A percentile compares a stretch with the other conserved stretches of the same genome.
Evolutionary conservation across 2,888 invertebrate genomes (phyloP).

Genomic region (Cancer borealis): DNA sequence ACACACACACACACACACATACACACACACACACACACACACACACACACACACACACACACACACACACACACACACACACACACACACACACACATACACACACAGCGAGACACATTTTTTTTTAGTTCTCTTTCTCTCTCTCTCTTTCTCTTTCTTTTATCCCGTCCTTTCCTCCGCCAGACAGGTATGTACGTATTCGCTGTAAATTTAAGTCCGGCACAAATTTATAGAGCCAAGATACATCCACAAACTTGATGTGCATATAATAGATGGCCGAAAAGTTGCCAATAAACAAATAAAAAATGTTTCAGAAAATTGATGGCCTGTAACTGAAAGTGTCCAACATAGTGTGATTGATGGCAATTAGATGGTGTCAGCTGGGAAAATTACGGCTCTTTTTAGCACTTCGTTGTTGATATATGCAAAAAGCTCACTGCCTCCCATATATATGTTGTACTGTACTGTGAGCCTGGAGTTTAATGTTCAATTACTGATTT

Average conservation of each 20-base stretch:
- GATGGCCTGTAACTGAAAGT: not conserved
- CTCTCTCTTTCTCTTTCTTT: not conserved
- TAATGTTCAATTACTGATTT: not conserved
- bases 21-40: not conserved
- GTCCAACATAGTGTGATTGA: slow-evolving; percentile 1
- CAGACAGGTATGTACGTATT: not conserved
- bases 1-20: no score
- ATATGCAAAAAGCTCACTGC: not conserved
- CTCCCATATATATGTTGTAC: not conserved
- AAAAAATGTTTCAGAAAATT: not conserved
- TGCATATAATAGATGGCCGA: not conserved
- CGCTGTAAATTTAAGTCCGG: not conserved
- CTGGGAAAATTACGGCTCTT: not conserved
- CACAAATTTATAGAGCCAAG: slow-evolving; percentile 8
- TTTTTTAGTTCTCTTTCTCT: not conserved
- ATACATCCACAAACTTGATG: not conserved
- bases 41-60: no score
- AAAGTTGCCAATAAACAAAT: not conserved
- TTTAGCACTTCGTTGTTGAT: not conserved
- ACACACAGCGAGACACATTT: not conserved
- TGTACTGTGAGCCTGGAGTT: not conserved
- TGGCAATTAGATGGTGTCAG: not conserved
- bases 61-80: no score
- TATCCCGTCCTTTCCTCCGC: not conserved
- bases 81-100: no score